phyloP scores from a whole-genome alignment of 2,113 vertebrate species.

The Hemicordylus capensis region DNA sequence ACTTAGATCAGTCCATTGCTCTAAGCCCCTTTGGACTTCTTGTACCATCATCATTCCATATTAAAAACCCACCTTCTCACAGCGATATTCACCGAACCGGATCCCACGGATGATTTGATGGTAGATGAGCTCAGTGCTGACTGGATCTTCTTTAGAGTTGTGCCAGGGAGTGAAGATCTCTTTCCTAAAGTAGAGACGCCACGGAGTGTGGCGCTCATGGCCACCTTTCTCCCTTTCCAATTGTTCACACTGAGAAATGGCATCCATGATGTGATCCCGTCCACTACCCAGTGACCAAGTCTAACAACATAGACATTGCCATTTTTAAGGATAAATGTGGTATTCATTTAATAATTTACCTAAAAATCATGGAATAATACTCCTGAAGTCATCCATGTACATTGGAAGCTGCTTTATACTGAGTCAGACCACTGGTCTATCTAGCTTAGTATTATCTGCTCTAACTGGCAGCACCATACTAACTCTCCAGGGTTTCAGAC shows the following conservation, averaged over 20 bases:
- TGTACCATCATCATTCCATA: fast-evolving
- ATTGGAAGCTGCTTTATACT: too few species aligned
- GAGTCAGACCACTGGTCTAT: too few species aligned
- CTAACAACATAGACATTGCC: conserved; percentile 62
- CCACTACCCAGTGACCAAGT: conserved; percentile 92
- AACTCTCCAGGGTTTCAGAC: too few species aligned
- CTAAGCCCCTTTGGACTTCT: not conserved
- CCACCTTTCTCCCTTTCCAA: conserved; percentile 83
- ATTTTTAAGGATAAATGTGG: not conserved
- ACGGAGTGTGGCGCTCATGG: conserved; percentile 87
- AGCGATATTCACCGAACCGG: conserved; percentile 88
- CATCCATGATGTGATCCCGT: conserved; percentile 90
- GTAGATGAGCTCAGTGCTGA: conserved; percentile 94
- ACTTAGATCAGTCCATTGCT: not conserved
- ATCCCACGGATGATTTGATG: conserved; percentile 88
- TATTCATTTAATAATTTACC: not conserved
- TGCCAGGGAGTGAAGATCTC: conserved; percentile 98
- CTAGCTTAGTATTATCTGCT: too few species aligned
- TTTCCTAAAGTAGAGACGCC: conserved; percentile 93
- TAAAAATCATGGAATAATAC: not conserved
- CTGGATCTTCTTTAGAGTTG: conserved; percentile 80
- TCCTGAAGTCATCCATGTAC: too few species aligned
- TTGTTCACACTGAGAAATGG: conserved; percentile 94
- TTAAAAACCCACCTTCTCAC: conserved; percentile 79
- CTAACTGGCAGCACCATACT: too few species aligned